Conservation (phyloP, 2,888 invertebrate genomes). For the Tipula lateralis region DNA sequence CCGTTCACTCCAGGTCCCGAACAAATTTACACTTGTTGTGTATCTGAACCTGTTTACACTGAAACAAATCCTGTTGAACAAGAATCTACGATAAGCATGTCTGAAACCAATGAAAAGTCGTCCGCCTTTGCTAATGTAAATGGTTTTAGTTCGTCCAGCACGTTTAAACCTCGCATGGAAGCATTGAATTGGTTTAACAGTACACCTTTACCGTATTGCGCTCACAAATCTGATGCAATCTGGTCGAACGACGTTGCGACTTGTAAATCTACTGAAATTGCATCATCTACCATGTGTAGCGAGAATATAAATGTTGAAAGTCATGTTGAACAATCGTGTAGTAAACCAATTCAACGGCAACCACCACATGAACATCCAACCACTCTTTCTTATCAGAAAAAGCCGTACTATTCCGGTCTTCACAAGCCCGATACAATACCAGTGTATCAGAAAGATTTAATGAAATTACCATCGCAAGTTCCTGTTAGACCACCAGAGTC, state of each 20-base stretch:
- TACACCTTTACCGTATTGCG: not conserved
- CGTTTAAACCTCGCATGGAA: constrained; percentile 45
- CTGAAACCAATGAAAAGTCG: constrained; percentile 37
- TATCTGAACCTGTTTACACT: not conserved
- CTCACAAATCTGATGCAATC: not conserved
- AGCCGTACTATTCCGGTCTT: constrained; percentile 50
- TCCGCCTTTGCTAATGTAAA: constrained; percentile 47
- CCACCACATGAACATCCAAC: constrained; percentile 11
- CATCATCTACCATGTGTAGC: not conserved
- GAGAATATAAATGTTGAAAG: not conserved
- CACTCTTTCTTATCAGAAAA: constrained; percentile 28
- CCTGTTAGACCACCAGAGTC: constrained; percentile 56
- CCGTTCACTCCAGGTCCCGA: constrained; percentile 48
- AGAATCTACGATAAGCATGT: constrained; percentile 2
- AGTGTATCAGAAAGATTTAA: constrained; percentile 60
- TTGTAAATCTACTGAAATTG: not conserved
- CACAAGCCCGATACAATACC: constrained; percentile 61
- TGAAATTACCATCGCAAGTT: constrained; percentile 56
- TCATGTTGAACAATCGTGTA: constrained; percentile 38
- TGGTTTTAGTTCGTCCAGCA: constrained; percentile 38
- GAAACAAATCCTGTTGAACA: not conserved
- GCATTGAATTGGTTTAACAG: not conserved
- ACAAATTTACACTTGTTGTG: too few species aligned
- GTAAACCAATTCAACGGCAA: constrained; percentile 36
- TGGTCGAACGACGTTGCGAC: not conserved